phyloP scores from a whole-genome alignment of 2,888 invertebrate species.

The Phrixothrix hirtus region DNA sequence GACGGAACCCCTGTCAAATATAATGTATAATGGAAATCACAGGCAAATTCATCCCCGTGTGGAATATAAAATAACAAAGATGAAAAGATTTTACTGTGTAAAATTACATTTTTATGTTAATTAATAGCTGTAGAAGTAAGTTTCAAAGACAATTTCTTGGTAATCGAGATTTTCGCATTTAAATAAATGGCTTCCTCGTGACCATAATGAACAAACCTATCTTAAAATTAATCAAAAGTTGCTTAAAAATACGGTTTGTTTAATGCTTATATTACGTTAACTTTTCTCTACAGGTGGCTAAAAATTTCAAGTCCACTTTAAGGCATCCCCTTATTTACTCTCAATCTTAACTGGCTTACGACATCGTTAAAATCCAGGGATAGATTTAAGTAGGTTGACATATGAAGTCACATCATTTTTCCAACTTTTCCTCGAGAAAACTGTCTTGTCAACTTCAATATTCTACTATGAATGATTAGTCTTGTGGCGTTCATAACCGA shows the following conservation, averaged over 20 bases:
- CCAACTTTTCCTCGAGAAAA: constrained; percentile 6
- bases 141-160: constrained; percentile 8
- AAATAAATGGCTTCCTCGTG: constrained; percentile 7
- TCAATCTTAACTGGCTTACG: constrained; percentile 14
- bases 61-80: constrained; percentile 24
- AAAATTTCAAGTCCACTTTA: neutral
- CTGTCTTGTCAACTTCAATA: constrained; percentile 7
- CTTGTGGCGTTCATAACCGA: neutral
- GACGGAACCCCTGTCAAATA: constrained; percentile 19
- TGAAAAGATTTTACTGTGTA: constrained; percentile 11
- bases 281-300: constrained; percentile 15
- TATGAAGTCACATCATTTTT: constrained; percentile 14
- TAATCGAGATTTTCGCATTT: constrained; percentile 14
- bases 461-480: neutral
- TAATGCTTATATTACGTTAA: neutral
- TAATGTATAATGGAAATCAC: constrained; percentile 31
- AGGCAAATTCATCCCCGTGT: constrained; percentile 22
- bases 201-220: neutral
- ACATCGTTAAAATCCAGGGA: constrained; percentile 15
- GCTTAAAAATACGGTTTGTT: constrained; percentile 1
- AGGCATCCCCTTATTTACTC: constrained; percentile 13
- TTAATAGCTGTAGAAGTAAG: constrained; percentile 19
- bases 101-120: constrained; percentile 28
- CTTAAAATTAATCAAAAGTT: constrained; percentile 4
- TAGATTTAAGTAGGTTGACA: constrained; percentile 11